phyloP scores from a whole-genome alignment of 2,797 vertebrate species.

The Lutjanus campechanus region DNA sequence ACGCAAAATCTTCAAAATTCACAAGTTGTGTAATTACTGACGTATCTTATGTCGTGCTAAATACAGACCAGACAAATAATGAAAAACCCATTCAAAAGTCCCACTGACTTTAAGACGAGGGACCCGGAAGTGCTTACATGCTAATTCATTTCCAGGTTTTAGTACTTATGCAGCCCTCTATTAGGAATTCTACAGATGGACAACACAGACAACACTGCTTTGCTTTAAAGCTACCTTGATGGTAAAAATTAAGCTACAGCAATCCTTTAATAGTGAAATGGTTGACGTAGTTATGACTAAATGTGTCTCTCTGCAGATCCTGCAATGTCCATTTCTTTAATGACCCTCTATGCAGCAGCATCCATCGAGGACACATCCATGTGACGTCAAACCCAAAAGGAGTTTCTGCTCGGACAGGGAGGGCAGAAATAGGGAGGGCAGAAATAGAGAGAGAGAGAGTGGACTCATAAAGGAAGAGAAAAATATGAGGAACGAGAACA shows the following conservation, averaged over 20 bases:
- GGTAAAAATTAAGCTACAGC: not conserved
- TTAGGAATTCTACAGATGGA: not conserved
- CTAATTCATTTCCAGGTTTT: no score
- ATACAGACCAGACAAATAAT: no score
- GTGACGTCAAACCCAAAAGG: constrained; percentile 47
- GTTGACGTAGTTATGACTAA: not conserved
- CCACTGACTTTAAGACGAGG: no score
- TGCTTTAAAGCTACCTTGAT: not conserved
- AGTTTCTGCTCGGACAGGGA: constrained; percentile 40
- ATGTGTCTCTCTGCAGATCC: not conserved
- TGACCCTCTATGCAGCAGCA: constrained; percentile 29
- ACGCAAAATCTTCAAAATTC: no score
- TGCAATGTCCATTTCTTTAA: constrained; percentile 20
- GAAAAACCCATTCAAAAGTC: no score
- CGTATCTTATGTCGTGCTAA: no score
- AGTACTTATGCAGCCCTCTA: no score
- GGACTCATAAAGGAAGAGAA: constrained; percentile 10
- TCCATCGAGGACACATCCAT: constrained; percentile 18
- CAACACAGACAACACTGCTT: not conserved
- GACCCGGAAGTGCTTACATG: no score
- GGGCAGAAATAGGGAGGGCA: constrained; percentile 10
- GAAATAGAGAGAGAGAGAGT: not conserved
- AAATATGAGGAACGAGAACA: constrained; percentile 40
- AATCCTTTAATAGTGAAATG: not conserved
- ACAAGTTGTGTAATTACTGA: no score